Conservation (phyloP, 1,140 invertebrate species). For the Diabrotica undecimpunctata region DNA sequence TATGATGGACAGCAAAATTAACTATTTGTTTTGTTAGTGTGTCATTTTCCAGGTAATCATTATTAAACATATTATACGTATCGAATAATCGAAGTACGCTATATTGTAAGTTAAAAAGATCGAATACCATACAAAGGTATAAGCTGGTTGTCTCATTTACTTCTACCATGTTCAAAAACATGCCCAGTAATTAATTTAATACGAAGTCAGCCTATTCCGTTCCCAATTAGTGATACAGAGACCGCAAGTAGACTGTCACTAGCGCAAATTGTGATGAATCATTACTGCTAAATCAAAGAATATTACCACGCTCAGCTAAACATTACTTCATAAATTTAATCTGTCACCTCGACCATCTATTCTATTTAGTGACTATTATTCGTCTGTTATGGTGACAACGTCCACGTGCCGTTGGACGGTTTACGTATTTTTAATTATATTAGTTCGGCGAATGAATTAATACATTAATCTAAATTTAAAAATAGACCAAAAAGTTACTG, state of each 20-base stretch:
- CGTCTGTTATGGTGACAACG: conserved; percentile 9
- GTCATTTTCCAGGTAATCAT: too few relatives aligned
- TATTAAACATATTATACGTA: too few relatives aligned
- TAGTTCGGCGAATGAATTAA: too few relatives aligned
- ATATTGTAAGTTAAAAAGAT: too few relatives aligned
- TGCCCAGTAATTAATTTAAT: conserved; percentile 39
- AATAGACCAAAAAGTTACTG: too few relatives aligned
- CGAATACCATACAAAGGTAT: too few relatives aligned
- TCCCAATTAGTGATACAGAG: conserved; percentile 36
- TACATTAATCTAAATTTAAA: too few relatives aligned
- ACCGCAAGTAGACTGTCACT: conserved; percentile 36
- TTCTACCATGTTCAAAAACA: conserved; percentile 33
- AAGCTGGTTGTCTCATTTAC: too few relatives aligned
- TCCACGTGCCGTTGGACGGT: conserved; percentile 13
- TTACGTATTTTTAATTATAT: too few relatives aligned
- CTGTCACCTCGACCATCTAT: conserved; percentile 31
- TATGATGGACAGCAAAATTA: too few relatives aligned
- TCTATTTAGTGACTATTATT: conserved; percentile 17
- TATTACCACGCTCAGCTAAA: conserved; percentile 31
- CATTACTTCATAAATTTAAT: conserved; percentile 34
- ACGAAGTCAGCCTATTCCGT: conserved; percentile 9
- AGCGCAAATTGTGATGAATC: conserved; percentile 40
- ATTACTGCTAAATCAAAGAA: conserved; percentile 39
- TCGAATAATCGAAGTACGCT: too few relatives aligned
- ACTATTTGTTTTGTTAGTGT: too few relatives aligned